Conservation (phyloP, 2,113 vertebrate genomes). For the Cyrtonyx montezumae region DNA sequence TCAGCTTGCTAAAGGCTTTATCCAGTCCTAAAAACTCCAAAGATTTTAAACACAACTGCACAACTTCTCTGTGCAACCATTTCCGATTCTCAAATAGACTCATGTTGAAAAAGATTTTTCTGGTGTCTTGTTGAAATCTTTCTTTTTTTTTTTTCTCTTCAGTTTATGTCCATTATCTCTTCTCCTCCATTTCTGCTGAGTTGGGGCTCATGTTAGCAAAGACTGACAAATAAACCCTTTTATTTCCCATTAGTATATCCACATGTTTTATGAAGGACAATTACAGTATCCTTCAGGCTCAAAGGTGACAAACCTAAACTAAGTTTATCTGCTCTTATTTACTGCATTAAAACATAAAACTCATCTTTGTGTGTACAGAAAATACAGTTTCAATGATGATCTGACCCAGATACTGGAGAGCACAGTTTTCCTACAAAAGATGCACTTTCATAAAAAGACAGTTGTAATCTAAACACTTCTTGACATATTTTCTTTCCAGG, state of each 20-base stretch:
- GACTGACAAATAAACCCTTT: neutral
- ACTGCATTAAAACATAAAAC: conserved; percentile 22
- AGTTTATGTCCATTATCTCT: neutral
- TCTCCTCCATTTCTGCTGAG: neutral
- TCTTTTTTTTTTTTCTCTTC: neutral
- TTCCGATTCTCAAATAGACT: neutral
- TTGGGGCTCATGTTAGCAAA: neutral
- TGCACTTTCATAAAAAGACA: conserved; percentile 21
- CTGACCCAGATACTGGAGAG: conserved; percentile 2
- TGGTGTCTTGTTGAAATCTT: neutral
- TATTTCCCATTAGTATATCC: neutral
- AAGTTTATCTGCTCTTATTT: neutral
- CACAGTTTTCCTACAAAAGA: conserved; percentile 28
- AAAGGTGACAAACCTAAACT: neutral
- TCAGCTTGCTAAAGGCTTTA: neutral
- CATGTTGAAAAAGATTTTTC: neutral
- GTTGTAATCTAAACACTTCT: conserved; percentile 42
- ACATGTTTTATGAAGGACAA: neutral
- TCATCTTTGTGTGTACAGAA: conserved; percentile 29
- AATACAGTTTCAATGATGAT: conserved; percentile 24
- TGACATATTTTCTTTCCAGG: conserved; percentile 41
- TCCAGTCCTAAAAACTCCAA: neutral
- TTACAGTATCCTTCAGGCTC: neutral
- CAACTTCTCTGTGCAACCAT: neutral
- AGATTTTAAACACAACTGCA: neutral